Evolutionary conservation across 64 coral and sea anemone species (phyloP), one percentile per base, ranked within the genome.

Genomic region (Platygyra sinensis): DNA sequence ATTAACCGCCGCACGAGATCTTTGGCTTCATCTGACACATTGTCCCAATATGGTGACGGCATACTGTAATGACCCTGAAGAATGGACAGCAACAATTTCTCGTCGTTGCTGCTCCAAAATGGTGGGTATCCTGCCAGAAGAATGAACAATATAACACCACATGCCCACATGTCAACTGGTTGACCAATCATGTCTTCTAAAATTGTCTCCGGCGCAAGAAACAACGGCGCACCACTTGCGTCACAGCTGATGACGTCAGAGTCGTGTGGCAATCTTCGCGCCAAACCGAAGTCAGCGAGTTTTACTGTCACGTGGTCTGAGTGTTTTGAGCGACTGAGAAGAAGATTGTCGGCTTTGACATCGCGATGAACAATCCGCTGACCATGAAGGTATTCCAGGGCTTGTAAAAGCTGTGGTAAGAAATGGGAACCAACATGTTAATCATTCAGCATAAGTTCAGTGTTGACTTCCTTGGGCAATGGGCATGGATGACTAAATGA

Each of bases 191-290:
- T 51, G 6, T 92, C 93, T 24, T 95, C 96, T 57, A 98, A 87
- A 22, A 98, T 98, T 38, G 96, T 98, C 74, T 98, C 96, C 36
- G 96, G 96, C 4, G 96, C 96, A 18, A 98, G 89, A 67, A 92
- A 98, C 33, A 98, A 62, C n/a, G 96, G 96, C 20, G 96, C 96
- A 8, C 96, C 96, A 59, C 89, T 92, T 28, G 96, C 85, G 8
- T 92, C 83, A 95, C 93, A 98, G 15, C 87, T 67, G n/a, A 90
- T 90, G 57, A 89, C 93, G 75, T 98, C 86, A 67, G 80, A 82
- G 30, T 94, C 86, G 30, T 54, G 60, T 74, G 89, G 89, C 13
- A 98, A 82, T 30, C 88, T 92, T 69, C 89, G 72, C 46, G 93
- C 96, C 20, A 98, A 86, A 30, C 96, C 96, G 77, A 98, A 98